Conservation (phyloP, 2,888 invertebrate species). For the Chloromyia formosa region DNA sequence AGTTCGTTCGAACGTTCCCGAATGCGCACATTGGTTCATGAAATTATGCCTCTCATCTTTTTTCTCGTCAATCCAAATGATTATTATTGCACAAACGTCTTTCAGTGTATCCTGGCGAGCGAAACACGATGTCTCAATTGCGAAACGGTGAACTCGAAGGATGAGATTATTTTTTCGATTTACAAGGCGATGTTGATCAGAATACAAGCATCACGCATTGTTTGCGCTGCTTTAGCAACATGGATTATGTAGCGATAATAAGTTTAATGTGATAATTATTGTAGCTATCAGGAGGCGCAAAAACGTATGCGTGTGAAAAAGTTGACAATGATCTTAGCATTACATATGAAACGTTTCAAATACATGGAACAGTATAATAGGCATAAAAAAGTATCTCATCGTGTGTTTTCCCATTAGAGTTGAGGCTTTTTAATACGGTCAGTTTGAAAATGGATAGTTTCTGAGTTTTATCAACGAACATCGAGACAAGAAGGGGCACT, state of each 20-base stretch:
- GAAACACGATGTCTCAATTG: no score
- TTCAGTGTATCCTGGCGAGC: slow-evolving; percentile 98
- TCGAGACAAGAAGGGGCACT: no score
- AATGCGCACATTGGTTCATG: no score
- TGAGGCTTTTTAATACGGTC: no score
- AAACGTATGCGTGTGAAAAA: slow-evolving; percentile 99
- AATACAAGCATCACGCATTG: slow-evolving; percentile 99
- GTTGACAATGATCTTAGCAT: slow-evolving; percentile 94
- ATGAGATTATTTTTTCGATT: slow-evolving; percentile 98
- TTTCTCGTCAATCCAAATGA: no score
- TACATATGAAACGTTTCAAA: slow-evolving; percentile 97
- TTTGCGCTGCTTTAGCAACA: slow-evolving; percentile 96
- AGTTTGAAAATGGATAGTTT: no score
- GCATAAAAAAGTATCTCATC: slow-evolving; percentile 98
- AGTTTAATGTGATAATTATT: slow-evolving; percentile 99
- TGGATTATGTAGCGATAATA: slow-evolving; percentile 99
- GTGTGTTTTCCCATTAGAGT: slow-evolving; percentile 98
- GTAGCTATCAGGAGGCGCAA: slow-evolving; percentile 99
- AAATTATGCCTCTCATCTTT: no score
- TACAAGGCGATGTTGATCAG: slow-evolving; percentile 99
- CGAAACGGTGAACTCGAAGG: no score
- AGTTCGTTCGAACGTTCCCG: no score
- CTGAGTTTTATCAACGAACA: no score
- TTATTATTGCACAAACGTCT: slow-evolving; percentile 68
- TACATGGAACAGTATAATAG: slow-evolving; percentile 99